phyloP scores from a whole-genome alignment of 2,113 vertebrate species.

The Ranitomeya variabilis region DNA sequence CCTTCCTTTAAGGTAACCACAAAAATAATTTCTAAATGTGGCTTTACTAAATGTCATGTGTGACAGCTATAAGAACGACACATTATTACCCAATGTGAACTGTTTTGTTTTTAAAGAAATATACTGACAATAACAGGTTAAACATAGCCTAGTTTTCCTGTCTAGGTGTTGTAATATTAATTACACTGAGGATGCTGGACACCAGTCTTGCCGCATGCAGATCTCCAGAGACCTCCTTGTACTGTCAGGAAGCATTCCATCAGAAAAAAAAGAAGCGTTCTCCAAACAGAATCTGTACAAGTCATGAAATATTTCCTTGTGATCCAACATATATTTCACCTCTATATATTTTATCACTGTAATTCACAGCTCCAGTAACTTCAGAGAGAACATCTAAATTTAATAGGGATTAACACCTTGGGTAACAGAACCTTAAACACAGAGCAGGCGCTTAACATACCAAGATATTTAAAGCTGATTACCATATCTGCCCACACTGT shows the following conservation, averaged over 20 bases:
- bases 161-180: background rate
- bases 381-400: slow-evolving; percentile 35
- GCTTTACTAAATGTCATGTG: too few relatives aligned
- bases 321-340: background rate
- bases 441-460: slow-evolving; percentile 63
- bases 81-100: too few relatives aligned
- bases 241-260: background rate
- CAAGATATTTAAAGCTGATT: slow-evolving; percentile 71
- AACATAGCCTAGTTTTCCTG: background rate
- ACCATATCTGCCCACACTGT: slow-evolving; percentile 66
- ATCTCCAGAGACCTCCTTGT: background rate
- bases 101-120: background rate
- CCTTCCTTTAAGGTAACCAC: too few relatives aligned
- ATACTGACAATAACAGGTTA: background rate
- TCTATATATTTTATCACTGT: background rate
- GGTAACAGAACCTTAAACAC: slow-evolving; percentile 16
- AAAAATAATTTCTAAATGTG: too few relatives aligned
- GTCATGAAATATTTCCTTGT: background rate
- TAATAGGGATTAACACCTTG: slow-evolving; percentile 48
- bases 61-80: too few relatives aligned
- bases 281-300: background rate
- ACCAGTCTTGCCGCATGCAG: background rate
- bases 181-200: background rate
- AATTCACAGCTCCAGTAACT: background rate
- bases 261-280: background rate